Evolutionary conservation across 2,797 vertebrate genomes (phyloP).

Genomic region (Lagocephalus sceleratus): DNA sequence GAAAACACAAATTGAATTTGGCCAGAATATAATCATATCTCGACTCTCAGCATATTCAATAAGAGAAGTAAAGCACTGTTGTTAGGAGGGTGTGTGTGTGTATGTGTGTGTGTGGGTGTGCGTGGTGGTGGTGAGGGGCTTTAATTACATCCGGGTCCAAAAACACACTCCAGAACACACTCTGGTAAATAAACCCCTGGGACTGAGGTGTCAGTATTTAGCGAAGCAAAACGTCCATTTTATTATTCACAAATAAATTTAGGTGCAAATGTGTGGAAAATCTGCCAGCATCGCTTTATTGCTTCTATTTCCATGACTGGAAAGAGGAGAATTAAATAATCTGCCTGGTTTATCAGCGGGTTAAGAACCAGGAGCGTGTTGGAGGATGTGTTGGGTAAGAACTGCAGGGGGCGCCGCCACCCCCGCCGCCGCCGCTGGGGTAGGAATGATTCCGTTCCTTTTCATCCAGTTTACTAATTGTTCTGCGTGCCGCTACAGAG

Average conservation of each 20-base stretch:
- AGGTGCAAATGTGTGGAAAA: no score
- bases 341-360: constrained; percentile 67
- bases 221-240: constrained; percentile 3
- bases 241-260: constrained; percentile 5
- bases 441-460: constrained; percentile 31
- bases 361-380: constrained; percentile 70
- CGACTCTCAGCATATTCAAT: constrained; percentile 56
- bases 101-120: no score
- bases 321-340: constrained; percentile 36
- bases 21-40: constrained; percentile 56
- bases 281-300: no score
- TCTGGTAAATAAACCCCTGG: constrained; percentile 5
- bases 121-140: constrained; percentile 50
- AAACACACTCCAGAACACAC: background rate
- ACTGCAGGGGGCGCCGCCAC: constrained; percentile 7
- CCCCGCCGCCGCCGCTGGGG: background rate
- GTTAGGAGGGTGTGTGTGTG: no score
- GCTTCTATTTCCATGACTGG: no score
- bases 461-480: constrained; percentile 75
- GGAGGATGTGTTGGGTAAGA: constrained; percentile 42
- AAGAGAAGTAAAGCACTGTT: constrained; percentile 49
- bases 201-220: constrained; percentile 17
- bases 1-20: constrained; percentile 66
- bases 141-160: constrained; percentile 53
- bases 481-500: constrained; percentile 54